Evolutionary conservation across 2,113 vertebrate genomes (phyloP), one percentile per base, ranked within the genome.

Genomic region (Alexandromys fortis): DNA sequence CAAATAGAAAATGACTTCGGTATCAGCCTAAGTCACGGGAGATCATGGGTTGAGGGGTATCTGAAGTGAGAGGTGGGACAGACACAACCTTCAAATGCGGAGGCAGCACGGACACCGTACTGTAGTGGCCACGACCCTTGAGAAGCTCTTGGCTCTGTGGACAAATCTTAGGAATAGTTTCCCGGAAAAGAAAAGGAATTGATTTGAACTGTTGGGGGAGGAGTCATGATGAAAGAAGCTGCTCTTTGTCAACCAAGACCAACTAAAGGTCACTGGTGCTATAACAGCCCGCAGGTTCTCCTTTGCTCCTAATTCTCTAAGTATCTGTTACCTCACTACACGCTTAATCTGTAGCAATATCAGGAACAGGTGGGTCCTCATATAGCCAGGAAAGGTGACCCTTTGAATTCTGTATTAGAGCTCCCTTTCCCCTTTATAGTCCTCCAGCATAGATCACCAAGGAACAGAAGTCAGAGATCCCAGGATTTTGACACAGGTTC

Each of bases 1-100:
- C 94, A 97, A 97, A 85, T 9, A 82, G 67, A 95, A 94, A 91
- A 90, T 86, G 11, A 75, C 77, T 94, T 95, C 96, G 92, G 68
- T 85, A 96, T 86, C 26, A 73, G 67, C 22, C 1, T 82, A 77
- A 94, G 33, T 86, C 38, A 52, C 67, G n/a, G 72, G 65, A 81
- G 52, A 89, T 65, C 61, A 17, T 38, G 86, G 55, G 30, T 35
- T 7, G 86, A 35, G 0, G 5, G 45, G 33, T 45, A 67, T 10
- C 55, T 42, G n/a, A 86, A 73, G 13, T 55, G 42, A 96, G 78
- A 92, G 85, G 4, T 16, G 58, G 65, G 47, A 28, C n/a, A 55
- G 7, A 89, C 55, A 58, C 17, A 58, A 72, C 3, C 75, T 88
- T 72, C 86, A 22, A 88, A 76, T 76, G 33, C 28, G 65, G 75